Percentiles rank a stretch among this genome's conserved stretches.
phyloP scores from a whole-genome alignment of 2,113 vertebrate species.

The Circaetus gallicus region DNA sequence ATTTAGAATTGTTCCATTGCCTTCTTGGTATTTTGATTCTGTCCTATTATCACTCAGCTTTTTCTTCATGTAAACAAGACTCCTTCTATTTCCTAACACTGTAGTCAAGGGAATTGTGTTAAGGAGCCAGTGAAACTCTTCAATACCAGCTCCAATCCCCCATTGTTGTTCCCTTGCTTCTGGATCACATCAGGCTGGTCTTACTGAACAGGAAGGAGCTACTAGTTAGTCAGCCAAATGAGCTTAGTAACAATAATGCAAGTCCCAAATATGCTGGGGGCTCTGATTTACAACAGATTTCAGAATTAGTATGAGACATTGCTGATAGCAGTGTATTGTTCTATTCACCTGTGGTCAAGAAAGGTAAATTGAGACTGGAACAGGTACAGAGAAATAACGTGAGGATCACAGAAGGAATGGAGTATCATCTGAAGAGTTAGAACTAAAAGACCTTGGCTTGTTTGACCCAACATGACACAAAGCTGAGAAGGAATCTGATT shows the following conservation, averaged over 20 bases:
- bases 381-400: background rate
- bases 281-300: background rate
- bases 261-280: background rate
- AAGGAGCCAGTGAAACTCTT: background rate
- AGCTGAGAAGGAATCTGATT: background rate
- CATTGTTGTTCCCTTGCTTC: background rate
- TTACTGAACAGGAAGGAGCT: background rate
- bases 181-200: background rate
- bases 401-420: background rate
- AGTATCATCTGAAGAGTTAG: background rate
- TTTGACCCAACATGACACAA: background rate
- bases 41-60: background rate
- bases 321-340: background rate
- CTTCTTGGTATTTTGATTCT: constrained; percentile 17
- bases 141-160: background rate
- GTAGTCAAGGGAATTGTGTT: background rate
- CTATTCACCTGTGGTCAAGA: background rate
- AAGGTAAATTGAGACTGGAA: background rate
- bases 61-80: background rate
- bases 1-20: constrained; percentile 36
- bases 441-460: background rate
- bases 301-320: background rate
- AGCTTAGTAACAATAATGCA: background rate
- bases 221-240: background rate
- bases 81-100: background rate